These are phyloP conservation scores for Natator depressus DNA, from an alignment of 2,113 vertebrate genomes.

Conservation along the genomic window DNA sequence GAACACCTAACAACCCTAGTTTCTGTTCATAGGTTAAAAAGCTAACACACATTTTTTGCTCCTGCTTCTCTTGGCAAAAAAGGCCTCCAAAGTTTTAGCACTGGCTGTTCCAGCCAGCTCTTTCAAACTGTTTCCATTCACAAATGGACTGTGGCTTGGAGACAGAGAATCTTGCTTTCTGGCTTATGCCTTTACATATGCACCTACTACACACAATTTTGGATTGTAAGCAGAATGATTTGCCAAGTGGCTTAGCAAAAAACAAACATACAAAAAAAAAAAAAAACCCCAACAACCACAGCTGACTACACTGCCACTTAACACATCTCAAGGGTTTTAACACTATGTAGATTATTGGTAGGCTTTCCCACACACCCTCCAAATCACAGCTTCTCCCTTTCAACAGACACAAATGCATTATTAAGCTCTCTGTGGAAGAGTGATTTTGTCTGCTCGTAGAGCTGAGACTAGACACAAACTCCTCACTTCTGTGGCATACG, in stretches of 20 bases:
- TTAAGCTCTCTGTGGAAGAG: background rate
- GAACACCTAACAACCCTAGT: background rate
- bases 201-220: background rate
- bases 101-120: conserved; percentile 30
- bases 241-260: background rate
- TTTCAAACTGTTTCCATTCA: conserved; percentile 35
- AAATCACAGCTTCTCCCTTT: background rate
- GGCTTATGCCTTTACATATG: background rate
- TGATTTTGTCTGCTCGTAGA: background rate
- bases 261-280: background rate
- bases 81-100: background rate
- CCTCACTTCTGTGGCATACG: background rate
- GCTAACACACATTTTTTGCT: background rate
- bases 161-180: background rate
- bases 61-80: background rate
- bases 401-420: background rate
- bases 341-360: background rate
- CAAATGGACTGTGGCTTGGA: background rate
- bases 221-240: background rate
- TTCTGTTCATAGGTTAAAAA: background rate
- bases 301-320: background rate
- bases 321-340: background rate
- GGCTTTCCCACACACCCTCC: background rate
- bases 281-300: background rate
- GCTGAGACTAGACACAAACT: background rate